These are phyloP conservation scores for Drosophila ironensis DNA, from an alignment of 1,140 invertebrate species.

Conservation along the genomic window DNA sequence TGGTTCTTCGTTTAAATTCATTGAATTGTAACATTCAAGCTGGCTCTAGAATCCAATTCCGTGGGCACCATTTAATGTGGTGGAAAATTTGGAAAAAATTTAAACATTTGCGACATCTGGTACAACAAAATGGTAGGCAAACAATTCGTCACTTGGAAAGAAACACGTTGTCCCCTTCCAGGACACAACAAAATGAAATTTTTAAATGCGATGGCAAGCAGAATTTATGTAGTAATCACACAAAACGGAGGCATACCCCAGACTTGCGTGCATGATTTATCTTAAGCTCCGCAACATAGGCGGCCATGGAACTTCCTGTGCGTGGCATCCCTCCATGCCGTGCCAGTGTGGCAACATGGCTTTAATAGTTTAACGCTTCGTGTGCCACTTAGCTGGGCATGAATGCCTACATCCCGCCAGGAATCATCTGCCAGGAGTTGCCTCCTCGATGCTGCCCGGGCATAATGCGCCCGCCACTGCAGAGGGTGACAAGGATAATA, in stretches of 20 bases:
- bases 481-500: conserved; percentile 32
- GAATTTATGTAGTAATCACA: conserved; percentile 40
- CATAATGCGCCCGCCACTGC: conserved; percentile 19
- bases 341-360: conserved; percentile 36
- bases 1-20: too few species aligned
- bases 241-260: conserved; percentile 8
- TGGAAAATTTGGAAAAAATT: background rate
- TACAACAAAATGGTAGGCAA: background rate
- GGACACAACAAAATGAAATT: conserved; percentile 30
- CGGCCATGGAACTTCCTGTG: conserved; percentile 22
- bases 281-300: conserved; percentile 12
- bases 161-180: background rate
- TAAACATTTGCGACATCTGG: too few species aligned
- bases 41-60: too few species aligned
- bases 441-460: background rate
- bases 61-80: too few species aligned
- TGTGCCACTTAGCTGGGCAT: conserved; percentile 48
- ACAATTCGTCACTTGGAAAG: conserved; percentile 9
- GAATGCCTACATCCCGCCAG: conserved; percentile 18
- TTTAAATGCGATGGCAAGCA: conserved; percentile 27
- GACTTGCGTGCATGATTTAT: conserved; percentile 44
- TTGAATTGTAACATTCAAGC: too few species aligned
- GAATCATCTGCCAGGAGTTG: conserved; percentile 4
- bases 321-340: conserved; percentile 4
- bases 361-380: conserved; percentile 72